A percentile compares a stretch with the other conserved stretches of the same genome.
These are phyloP conservation scores for Hystrix brachyura DNA, from an alignment of 2,113 vertebrate species.

Conservation along the genomic window DNA sequence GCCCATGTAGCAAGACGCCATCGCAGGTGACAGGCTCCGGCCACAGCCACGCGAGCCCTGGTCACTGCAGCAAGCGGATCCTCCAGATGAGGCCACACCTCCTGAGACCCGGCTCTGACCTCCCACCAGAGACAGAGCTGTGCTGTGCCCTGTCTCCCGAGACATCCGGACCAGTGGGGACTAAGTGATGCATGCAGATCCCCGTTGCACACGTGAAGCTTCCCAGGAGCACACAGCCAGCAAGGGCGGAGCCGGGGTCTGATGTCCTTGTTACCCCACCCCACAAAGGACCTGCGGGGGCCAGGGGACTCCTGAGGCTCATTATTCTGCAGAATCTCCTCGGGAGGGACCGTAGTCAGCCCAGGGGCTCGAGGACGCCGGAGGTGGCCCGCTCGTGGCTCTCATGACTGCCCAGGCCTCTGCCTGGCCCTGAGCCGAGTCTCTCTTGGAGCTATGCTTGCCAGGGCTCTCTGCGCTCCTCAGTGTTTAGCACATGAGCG, in stretches of 20 bases:
- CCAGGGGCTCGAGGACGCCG: not conserved
- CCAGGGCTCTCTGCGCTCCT: not conserved
- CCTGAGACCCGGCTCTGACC: not conserved
- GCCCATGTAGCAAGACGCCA: not conserved
- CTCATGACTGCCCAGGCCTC: not conserved
- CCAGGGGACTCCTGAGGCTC: no score
- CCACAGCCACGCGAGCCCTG: not conserved
- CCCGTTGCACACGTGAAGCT: not conserved
- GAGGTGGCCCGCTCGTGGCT: not conserved
- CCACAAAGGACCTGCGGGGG: not conserved
- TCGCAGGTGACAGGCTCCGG: not conserved
- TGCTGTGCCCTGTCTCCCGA: not conserved
- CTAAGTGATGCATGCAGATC: accelerated
- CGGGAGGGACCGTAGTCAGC: no score
- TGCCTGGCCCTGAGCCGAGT: not conserved
- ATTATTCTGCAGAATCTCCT: not conserved
- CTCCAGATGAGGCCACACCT: not conserved
- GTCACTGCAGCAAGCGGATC: not conserved
- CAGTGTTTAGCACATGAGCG: accelerated
- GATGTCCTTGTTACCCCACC: no score
- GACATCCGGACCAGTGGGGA: not conserved
- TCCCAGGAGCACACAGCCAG: no score
- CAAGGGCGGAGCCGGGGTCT: not conserved
- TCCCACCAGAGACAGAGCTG: not conserved
- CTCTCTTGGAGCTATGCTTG: accelerated